Evolutionary conservation across 2,888 invertebrate species (phyloP).

Genomic region (Kryphioiulus occultus): DNA sequence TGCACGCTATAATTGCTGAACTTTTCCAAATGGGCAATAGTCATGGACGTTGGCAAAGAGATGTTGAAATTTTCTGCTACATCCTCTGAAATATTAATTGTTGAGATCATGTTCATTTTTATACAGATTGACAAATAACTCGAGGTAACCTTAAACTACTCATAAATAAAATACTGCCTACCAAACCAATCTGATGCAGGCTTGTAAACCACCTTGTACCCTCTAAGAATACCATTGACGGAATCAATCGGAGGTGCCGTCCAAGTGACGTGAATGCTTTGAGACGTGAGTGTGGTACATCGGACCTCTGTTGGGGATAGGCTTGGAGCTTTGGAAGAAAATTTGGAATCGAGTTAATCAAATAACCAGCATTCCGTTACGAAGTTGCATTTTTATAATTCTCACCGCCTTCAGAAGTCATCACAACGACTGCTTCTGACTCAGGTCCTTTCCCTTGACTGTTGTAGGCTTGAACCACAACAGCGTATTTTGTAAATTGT

Average conservation of each 20-base stretch:
- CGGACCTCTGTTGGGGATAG: constrained; percentile 81
- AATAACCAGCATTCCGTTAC: too few relatives aligned
- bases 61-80: constrained; percentile 49
- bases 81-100: constrained; percentile 45
- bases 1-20: constrained; percentile 98
- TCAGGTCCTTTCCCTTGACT: constrained; percentile 53
- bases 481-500: constrained; percentile 54
- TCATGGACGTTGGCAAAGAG: constrained; percentile 82
- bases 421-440: constrained; percentile 53
- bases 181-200: constrained; percentile 92
- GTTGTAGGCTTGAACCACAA: constrained; percentile 55
- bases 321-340: constrained; percentile 61
- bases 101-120: not conserved
- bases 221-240: constrained; percentile 93
- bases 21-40: constrained; percentile 88
- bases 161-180: constrained; percentile 59
- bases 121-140: not conserved
- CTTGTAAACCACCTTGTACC: constrained; percentile 93
- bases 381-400: constrained; percentile 35
- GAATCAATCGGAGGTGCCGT: constrained; percentile 89
- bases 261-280: constrained; percentile 94
- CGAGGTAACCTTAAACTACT: not conserved
- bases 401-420: constrained; percentile 55
- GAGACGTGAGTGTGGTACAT: constrained; percentile 91
- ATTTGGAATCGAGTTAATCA: constrained; percentile 27